Evolutionary conservation across 2,888 invertebrate genomes (phyloP), one percentile per base, ranked within the genome.

Genomic region (Geophilus truncorum): DNA sequence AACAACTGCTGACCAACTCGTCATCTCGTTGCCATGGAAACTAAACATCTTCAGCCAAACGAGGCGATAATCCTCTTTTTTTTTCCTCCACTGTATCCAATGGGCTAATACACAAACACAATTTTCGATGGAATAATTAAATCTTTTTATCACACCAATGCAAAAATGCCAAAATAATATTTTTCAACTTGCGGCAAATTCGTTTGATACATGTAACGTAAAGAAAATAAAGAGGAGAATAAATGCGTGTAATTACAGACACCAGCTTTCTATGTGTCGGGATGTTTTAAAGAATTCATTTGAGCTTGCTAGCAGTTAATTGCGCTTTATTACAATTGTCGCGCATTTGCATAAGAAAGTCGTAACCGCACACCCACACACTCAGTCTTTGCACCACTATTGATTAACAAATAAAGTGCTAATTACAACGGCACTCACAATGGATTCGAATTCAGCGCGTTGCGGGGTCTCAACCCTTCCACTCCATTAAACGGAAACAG

Each of bases 361-460:
- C 78, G 78, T 78, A 30, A 30, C 21, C 32, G 9, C 21, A 28
- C 45, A 40, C 28, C 78, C 45, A 78, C 79, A 21, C 15, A 28
- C 28, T 28, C 36, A 32, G 28, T 25, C 32, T 40, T 40, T 23
- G 79, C 21, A n/a, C 62, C 30, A 28, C 79, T 80, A 80, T 80
- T 80, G 80, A 80, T 80, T 80, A 80, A 80, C 80, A 80, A 80
- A 80, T 80, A 80, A 80, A 80, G 75, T 75, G 80, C 80, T 80
- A 80, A 80, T 80, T 80, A 80, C 80, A 62, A 62, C 62, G 62
- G 62, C 62, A 62, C 62, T 62, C 75, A 75, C 76, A 25, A 80
- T 80, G 70, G 70, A 80, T 80, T 80, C 62, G 80, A 32, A 23
- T 30, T 80, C 75, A 80, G 75, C 62, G 62, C 62, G 34, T 25